phyloP scores from a whole-genome alignment of 2,888 invertebrate species.

The Ophion ventricosus region DNA sequence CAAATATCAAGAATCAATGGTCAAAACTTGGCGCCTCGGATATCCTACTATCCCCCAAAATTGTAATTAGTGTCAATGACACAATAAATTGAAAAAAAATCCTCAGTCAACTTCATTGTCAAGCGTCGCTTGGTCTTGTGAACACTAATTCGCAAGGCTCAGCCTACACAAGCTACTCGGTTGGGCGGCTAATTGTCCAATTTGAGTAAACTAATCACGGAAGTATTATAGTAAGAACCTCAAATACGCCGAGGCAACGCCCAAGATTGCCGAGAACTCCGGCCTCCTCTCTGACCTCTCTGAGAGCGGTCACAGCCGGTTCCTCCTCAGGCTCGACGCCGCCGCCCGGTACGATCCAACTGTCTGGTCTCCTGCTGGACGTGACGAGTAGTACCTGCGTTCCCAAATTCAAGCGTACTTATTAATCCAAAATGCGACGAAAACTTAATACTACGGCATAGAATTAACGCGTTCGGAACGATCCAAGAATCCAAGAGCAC shows the following conservation, averaged over 20 bases:
- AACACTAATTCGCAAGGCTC: no score
- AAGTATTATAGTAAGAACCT: conserved; percentile 86
- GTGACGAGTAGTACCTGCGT: conserved; percentile 95
- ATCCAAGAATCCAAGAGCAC: neutral
- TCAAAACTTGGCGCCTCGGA: no score
- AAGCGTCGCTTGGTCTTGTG: no score
- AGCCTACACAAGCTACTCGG: no score
- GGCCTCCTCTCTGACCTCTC: conserved; percentile 98
- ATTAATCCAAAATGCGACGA: neutral
- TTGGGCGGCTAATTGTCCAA: neutral
- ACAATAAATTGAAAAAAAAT: no score
- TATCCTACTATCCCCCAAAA: no score
- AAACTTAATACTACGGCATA: no score
- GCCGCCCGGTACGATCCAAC: conserved; percentile 99
- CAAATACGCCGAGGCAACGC: conserved; percentile 96
- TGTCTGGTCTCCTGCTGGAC: conserved; percentile 94
- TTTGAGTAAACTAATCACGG: neutral
- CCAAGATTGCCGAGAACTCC: conserved; percentile 96
- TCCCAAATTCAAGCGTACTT: conserved; percentile 64
- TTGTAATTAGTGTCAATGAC: no score
- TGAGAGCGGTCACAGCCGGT: conserved; percentile 94
- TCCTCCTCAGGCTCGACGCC: conserved; percentile 98
- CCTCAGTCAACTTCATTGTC: no score
- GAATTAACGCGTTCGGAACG: neutral
- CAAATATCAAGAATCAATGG: no score